Conservation (phyloP, 2,113 vertebrate genomes). For the Thunnus thynnus region DNA sequence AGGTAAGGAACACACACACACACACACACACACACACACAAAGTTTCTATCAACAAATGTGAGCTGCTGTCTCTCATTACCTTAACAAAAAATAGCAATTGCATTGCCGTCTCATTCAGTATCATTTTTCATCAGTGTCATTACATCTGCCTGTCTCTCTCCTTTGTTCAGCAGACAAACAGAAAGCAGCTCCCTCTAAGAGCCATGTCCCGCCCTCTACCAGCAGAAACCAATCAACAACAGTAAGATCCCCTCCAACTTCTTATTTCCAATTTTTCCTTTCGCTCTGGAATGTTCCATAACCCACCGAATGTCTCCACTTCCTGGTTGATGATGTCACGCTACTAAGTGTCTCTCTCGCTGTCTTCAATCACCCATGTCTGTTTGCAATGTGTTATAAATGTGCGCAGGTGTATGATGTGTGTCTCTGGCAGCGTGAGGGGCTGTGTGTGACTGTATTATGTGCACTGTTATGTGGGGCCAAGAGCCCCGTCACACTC, state of each 20-base stretch:
- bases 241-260: conserved; percentile 85
- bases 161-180: conserved; percentile 86
- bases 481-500: conserved; percentile 36
- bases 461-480: conserved; percentile 52
- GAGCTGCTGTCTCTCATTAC: background rate
- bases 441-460: conserved; percentile 35
- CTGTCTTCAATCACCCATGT: conserved; percentile 61
- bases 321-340: conserved; percentile 74
- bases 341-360: conserved; percentile 76
- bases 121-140: background rate
- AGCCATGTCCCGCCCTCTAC: conserved; percentile 76
- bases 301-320: conserved; percentile 75
- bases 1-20: conserved; percentile 81
- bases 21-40: too few species aligned
- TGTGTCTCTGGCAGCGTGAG: conserved; percentile 55
- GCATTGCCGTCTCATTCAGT: background rate
- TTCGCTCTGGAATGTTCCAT: conserved; percentile 75
- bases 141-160: background rate
- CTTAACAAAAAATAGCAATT: background rate
- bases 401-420: conserved; percentile 57
- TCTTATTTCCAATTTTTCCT: conserved; percentile 30
- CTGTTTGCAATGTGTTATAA: conserved; percentile 68
- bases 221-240: conserved; percentile 88
- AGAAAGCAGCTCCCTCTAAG: conserved; percentile 85
- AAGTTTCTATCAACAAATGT: too few species aligned